Base-by-base conservation (phyloP, 2,888 invertebrate species). In the Tetranychus truncatus region DNA sequence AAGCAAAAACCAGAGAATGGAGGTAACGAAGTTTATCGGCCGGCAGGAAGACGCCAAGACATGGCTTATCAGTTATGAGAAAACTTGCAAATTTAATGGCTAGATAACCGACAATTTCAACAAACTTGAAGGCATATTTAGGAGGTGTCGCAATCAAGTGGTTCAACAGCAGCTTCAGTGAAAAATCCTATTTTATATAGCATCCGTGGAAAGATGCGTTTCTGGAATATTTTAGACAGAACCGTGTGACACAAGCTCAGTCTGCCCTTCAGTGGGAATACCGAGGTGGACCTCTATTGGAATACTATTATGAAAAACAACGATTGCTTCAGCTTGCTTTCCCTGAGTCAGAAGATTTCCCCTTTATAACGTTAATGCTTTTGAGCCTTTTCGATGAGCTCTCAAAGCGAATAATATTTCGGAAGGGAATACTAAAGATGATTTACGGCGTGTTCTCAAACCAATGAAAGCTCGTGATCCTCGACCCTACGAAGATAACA, bases 1-100 rank as follows among this genome's bases (percentile, higher is more conserved):
- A 3, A 46, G n/a, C 5, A 18, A 20, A n/a, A 9, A 11, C 20
- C 69, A 69, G 4, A 21, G 34, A 15, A 24, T 72, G 18, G 45
- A 72, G 4, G 34, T 72, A 15, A 45, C 72, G 6, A 72, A 72
- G 44, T 72, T 72, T 2, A 44, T 44, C 34, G 72, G 72, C 5
- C 21, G 34, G 20, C 44, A 72, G 3, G 72, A 72, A 72, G 72
- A 72, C 44, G 44, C 72, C 11, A 72, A 45, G 44, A 72, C 72
- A 6, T 72, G 72, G 72, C 5, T 72, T 9, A 45, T 44, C 44
- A 72, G 45, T 34, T 72, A 72, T 44, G 72, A 72, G 11, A 20
- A 34, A 20, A 18, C 45, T 9, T 72, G 72, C 3, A 8, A 24
- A 20, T 20, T 24, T 3, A 72, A 72, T 20, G 20, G 44, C 3